phyloP scores from a whole-genome alignment of 2,888 invertebrate genomes.

The Temnothorax unifasciatus region DNA sequence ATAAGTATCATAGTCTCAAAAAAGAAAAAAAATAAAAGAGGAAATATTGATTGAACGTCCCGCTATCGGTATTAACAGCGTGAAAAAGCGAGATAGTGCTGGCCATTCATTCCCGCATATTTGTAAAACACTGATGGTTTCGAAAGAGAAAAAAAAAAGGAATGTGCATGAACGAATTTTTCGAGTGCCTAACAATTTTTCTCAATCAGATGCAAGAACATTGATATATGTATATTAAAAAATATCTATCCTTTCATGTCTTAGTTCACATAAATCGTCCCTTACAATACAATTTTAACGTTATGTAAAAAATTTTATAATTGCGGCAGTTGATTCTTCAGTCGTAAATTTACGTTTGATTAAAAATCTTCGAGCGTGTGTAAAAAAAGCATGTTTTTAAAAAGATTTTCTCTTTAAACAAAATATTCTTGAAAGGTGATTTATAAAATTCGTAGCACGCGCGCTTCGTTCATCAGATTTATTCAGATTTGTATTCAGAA shows the following conservation, averaged over 20 bases:
- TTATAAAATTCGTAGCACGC: not conserved
- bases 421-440: constrained; percentile 1
- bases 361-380: not conserved
- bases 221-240: not conserved
- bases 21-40: constrained; percentile 8
- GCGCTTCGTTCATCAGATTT: not conserved
- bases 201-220: not conserved
- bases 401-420: not conserved
- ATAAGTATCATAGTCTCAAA: not conserved
- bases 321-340: not conserved
- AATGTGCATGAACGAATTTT: not conserved
- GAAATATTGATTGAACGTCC: not conserved
- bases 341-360: not conserved
- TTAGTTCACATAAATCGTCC: not conserved
- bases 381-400: not conserved
- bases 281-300: not conserved
- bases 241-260: not conserved
- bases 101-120: constrained; percentile 29
- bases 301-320: not conserved
- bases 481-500: not conserved
- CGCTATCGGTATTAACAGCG: not conserved
- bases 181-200: constrained; percentile 1
- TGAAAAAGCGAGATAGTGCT: constrained; percentile 16
- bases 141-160: not conserved
- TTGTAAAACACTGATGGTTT: constrained; percentile 23